Base-by-base conservation (phyloP, 2,797 vertebrate species). In the Falco columbarius region DNA sequence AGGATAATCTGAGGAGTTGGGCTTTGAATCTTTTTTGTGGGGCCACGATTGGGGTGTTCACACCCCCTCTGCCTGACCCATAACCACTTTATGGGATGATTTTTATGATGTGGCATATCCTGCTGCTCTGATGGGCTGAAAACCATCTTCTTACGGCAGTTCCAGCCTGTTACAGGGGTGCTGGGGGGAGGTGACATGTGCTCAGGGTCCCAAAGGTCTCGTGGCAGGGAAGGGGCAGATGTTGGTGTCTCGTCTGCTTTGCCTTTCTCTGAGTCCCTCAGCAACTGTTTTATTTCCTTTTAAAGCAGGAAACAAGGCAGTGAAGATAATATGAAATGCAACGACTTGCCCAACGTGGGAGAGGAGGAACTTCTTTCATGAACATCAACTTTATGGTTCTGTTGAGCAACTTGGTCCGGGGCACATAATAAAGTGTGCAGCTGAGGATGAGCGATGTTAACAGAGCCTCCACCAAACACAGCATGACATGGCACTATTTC, bases 311-410 rank as follows among this genome's bases (percentile, higher is more conserved):
- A 99, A 96, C 99, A 99, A 98, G 98, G 98, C 98, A 99, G 98
- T 9, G 98, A 98, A 84, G 99, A 99, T 68, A 98, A 98, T 75
- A 95, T 98, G 94, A 98, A 94, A 94, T 98, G 98, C 88, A 96
- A 98, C 52, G 98, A 99, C 77, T 98, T 98, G 95, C 98, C 98
- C 96, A 98, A 98, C 10, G 98, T 98, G 88, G 98, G 98, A 95
- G 99, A 99, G 95, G 98, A 99, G 59, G 99, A 99, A 95, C 97
- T 98, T 94, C 98, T 99, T 91, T 99, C 98, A 27, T 99, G 99
- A 99, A 70, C 55, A 8, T 27, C 3, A 4, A 59, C 67, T 17
- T 29, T 0, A 7, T 0, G 70, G 94, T 93, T 92, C 93, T 93
- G 44, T 72, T 68, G 90, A 84, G 91, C 93, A 86, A 14, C 59